These are phyloP conservation scores for Panzeria rudis DNA, from an alignment of 2,888 invertebrate species.

Conservation along the genomic window DNA sequence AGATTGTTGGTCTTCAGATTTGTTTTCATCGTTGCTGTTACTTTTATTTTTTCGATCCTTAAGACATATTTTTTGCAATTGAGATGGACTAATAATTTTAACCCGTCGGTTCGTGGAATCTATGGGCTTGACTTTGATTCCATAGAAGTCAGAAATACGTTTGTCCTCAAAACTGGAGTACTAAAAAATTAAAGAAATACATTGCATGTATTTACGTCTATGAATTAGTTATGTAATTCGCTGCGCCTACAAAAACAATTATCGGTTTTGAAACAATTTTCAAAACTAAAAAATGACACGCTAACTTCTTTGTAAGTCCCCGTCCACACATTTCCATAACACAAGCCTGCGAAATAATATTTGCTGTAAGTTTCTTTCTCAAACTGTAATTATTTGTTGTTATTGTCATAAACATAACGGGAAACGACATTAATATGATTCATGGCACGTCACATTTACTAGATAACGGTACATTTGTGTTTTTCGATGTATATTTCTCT, in stretches of 20 bases:
- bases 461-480: no score
- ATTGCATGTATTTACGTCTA: neutral
- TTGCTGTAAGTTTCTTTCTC: no score
- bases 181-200: conserved; percentile 71
- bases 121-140: conserved; percentile 80
- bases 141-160: conserved; percentile 81
- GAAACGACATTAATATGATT: no score
- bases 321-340: no score
- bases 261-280: neutral
- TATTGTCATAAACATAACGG: no score
- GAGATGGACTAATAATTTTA: conserved; percentile 77
- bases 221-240: no score
- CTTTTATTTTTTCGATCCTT: conserved; percentile 74
- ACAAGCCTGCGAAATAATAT: no score
- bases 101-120: conserved; percentile 80
- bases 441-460: no score
- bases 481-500: no score
- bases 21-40: conserved; percentile 67
- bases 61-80: conserved; percentile 75
- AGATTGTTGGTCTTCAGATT: conserved; percentile 35
- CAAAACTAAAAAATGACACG: no score
- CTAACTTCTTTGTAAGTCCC: no score
- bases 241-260: neutral
- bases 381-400: no score
- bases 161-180: conserved; percentile 84